Base-by-base conservation (phyloP, 35 echinoderm and acorn worm species). In the Acanthaster planci region DNA sequence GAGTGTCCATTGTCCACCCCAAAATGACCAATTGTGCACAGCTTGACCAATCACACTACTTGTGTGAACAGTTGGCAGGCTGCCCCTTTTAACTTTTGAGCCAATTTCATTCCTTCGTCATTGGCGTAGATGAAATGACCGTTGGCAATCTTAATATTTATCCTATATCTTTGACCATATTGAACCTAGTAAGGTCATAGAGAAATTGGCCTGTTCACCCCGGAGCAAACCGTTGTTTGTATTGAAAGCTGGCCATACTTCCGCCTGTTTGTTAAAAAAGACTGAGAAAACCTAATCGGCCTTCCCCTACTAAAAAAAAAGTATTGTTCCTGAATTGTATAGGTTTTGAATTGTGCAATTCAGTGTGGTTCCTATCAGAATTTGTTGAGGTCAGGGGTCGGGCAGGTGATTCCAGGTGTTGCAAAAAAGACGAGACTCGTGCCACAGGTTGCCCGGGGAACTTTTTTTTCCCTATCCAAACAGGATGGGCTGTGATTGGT, bases 391-490 rank as follows among this genome's bases (percentile, higher is more conserved):
- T 72, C 64, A 29, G 34, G 34, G 64, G 64, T 72, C 64, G 26
- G 26, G 64, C 64, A 72, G 64, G 64, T 72, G 64, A 72, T 72
- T 72, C 64, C 64, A 72, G 64, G 64, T 72, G 64, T 72, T 47
- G 34, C 64, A 72, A 34, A 34, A 72, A 72, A 27, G 64, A 72
- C 64, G 29, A 72, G 64, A 34, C 64, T 72, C 64, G 64, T 72
- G 64, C 64, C 64, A 72, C 64, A 72, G 64, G 64, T 23, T 34
- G 22, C 16, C 64, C 64, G 30, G 8, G 14, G 34, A 7, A 72
- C 22, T 27, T 26, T 72, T 72, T 34, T 72, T 72, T 19, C 30
- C 8, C 2, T 35, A 6, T 47, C 4, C 12, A 12, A 12, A 4
- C 42, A 47, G 64, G 34, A 72, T 19, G 34, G 26, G 14, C 64